phyloP scores from a whole-genome alignment of 1,140 invertebrate species.

The Heliconius congener region DNA sequence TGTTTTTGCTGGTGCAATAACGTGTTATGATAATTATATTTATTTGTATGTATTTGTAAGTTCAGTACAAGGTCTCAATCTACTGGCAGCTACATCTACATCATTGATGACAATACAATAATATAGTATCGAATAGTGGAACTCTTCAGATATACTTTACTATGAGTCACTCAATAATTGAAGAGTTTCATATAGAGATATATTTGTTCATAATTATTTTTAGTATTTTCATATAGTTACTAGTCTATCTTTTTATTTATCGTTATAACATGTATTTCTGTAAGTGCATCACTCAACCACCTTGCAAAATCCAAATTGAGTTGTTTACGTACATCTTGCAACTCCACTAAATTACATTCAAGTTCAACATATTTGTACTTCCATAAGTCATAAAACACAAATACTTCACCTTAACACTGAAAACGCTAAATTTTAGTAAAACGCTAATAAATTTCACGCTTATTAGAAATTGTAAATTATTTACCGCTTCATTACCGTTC shows the following conservation, averaged over 20 bases:
- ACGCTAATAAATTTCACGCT: slow-evolving; percentile 28
- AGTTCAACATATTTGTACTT: background rate
- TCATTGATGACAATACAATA: no score
- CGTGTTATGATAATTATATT: no score
- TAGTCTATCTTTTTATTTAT: background rate
- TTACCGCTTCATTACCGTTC: slow-evolving; percentile 45
- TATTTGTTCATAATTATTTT: no score
- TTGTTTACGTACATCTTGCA: slow-evolving; percentile 3
- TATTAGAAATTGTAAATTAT: slow-evolving; percentile 33
- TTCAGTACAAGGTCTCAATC: no score
- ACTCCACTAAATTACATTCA: background rate
- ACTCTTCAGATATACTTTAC: no score
- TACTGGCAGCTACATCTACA: no score
- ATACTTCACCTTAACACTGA: slow-evolving; percentile 20
- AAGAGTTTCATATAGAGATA: no score
- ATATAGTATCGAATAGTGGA: no score
- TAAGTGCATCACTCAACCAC: background rate
- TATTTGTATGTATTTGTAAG: no score
- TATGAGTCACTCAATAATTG: no score
- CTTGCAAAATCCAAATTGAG: background rate
- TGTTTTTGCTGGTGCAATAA: no score
- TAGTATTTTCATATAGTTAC: background rate
- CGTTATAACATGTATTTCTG: background rate
- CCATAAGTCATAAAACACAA: background rate
- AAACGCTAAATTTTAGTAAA: slow-evolving; percentile 16